phyloP scores from a whole-genome alignment of 2,888 invertebrate species.

The Tuberolachnus salignus region DNA sequence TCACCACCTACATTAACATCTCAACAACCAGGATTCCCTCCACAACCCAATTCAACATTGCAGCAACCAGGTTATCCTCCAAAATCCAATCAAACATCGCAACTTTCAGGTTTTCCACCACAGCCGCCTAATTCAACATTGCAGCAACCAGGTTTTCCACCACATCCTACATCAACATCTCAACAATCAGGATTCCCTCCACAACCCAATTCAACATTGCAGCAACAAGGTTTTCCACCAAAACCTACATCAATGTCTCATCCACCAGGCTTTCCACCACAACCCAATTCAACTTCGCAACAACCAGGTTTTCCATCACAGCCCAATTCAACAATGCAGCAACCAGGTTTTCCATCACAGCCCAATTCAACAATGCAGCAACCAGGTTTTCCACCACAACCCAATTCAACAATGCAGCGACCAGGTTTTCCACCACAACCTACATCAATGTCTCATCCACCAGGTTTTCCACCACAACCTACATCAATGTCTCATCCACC shows the following conservation, averaged over 20 bases:
- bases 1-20: slow-evolving; percentile 47
- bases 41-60: neutral
- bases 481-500: slow-evolving; percentile 58
- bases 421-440: slow-evolving; percentile 8
- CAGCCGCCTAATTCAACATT: neutral
- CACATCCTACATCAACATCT: neutral
- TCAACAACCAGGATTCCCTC: slow-evolving; percentile 59
- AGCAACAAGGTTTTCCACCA: slow-evolving; percentile 57
- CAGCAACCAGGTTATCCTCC: slow-evolving; percentile 7
- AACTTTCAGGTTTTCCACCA: neutral
- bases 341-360: slow-evolving; percentile 57
- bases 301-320: slow-evolving; percentile 5
- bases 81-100: neutral
- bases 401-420: slow-evolving; percentile 58
- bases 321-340: neutral
- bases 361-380: slow-evolving; percentile 58
- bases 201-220: slow-evolving; percentile 26
- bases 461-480: slow-evolving; percentile 11
- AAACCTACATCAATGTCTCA: neutral
- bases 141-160: neutral
- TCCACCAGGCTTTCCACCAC: slow-evolving; percentile 7
- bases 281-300: neutral
- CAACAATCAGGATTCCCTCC: slow-evolving; percentile 10
- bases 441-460: neutral
- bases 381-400: slow-evolving; percentile 59